These are phyloP conservation scores for Cladorhizidae sp. DNA, from an alignment of 37 sponge, comb jelly and placozoan genomes.

Conservation along the genomic window DNA sequence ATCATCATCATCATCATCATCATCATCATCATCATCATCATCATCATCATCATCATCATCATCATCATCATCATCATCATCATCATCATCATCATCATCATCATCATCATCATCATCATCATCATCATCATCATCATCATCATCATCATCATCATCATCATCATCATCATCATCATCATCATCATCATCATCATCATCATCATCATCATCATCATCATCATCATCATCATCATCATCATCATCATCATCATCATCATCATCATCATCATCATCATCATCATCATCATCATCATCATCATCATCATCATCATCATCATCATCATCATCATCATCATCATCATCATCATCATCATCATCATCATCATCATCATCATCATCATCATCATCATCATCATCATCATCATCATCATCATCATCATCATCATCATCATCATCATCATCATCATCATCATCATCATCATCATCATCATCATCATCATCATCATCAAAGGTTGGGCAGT, in stretches of 20 bases:
- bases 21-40: conserved; percentile 4
- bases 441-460: conserved; percentile 4
- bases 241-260: background rate
- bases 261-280: conserved; percentile 4
- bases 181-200: conserved; percentile 2
- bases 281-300: background rate
- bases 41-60: background rate
- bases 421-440: background rate
- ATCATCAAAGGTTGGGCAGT: no score
- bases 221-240: conserved; percentile 2
- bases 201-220: background rate
- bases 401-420: conserved; percentile 2
- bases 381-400: background rate
- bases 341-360: background rate
- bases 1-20: background rate
- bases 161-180: conserved; percentile 4
- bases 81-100: conserved; percentile 4
- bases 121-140: conserved; percentile 4
- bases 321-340: background rate
- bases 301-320: conserved; percentile 2
- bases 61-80: conserved; percentile 2
- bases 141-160: background rate
- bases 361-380: background rate
- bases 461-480: background rate
- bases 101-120: conserved; percentile 4